Evolutionary conservation across 2,888 invertebrate genomes (phyloP).

Genomic region (Ernsta delagoae): DNA sequence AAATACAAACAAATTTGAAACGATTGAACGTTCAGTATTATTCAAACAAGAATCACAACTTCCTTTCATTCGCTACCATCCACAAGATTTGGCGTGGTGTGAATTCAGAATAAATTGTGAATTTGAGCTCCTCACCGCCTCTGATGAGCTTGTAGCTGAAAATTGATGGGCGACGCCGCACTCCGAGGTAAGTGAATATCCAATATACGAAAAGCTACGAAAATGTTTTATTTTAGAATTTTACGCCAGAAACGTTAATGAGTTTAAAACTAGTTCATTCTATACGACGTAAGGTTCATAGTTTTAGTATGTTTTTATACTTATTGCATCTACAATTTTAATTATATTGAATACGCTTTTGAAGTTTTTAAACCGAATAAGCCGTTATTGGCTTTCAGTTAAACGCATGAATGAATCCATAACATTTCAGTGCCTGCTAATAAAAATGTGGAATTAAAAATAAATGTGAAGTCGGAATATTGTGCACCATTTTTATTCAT

Average conservation of each 20-base stretch:
- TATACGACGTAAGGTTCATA: neutral
- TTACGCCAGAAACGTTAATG: neutral
- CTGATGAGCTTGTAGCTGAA: constrained; percentile 24
- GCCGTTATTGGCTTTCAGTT: neutral
- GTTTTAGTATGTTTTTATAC: too few species aligned
- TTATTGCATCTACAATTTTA: neutral
- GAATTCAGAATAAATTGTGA: constrained; percentile 62
- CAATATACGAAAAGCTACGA: constrained; percentile 12
- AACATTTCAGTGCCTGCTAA: neutral
- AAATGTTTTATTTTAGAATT: constrained; percentile 11
- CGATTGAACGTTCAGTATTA: constrained; percentile 49
- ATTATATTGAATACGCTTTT: neutral
- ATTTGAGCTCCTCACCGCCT: constrained; percentile 44
- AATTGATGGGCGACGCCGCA: constrained; percentile 25
- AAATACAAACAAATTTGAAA: constrained; percentile 39
- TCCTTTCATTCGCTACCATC: constrained; percentile 58
- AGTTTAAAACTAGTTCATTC: neutral
- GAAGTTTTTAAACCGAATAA: neutral
- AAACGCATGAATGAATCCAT: constrained; percentile 1
- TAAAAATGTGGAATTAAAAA: constrained; percentile 2
- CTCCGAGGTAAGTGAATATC: constrained; percentile 21
- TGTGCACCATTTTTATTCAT: neutral
- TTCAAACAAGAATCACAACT: constrained; percentile 70
- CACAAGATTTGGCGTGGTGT: constrained; percentile 54
- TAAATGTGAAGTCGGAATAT: neutral